These are phyloP conservation scores for Parazoanthus atlanticus DNA, from an alignment of 92 coral and sea anemone genomes.

Conservation along the genomic window DNA sequence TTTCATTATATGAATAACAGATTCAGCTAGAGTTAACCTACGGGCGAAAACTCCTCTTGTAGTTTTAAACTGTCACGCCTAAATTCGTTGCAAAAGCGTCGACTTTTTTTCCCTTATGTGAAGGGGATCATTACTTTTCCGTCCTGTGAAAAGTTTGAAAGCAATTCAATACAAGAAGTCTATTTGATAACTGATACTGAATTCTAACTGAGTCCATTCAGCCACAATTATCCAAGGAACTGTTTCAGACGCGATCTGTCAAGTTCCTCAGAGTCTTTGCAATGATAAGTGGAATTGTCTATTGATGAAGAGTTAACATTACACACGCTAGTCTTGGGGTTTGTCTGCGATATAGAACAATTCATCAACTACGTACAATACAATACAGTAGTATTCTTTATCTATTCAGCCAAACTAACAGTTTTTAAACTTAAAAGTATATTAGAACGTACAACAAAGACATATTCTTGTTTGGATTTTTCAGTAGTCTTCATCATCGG, in stretches of 20 bases:
- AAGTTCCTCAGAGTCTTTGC: background rate
- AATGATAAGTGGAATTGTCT: background rate
- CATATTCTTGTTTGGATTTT: background rate
- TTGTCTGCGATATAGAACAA: background rate
- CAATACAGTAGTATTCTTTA: background rate
- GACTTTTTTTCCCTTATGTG: background rate
- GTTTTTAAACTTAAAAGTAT: background rate
- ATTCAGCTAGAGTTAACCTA: background rate
- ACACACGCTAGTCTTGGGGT: background rate
- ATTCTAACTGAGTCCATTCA: background rate
- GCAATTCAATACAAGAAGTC: background rate
- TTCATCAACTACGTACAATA: background rate
- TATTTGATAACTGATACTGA: background rate
- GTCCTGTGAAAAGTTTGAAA: background rate
- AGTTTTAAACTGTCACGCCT: background rate
- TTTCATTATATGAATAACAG: background rate
- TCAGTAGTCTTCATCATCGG: slow-evolving; percentile 37
- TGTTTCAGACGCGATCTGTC: background rate
- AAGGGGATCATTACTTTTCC: background rate
- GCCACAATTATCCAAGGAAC: background rate
- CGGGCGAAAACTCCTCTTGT: background rate
- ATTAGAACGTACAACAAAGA: background rate
- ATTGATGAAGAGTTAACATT: background rate
- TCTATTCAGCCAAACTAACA: background rate
- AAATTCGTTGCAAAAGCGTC: background rate